Evolutionary conservation across 1,140 invertebrate species (phyloP), one percentile per base, ranked within the genome.

Genomic region (Heliconius hermathena): DNA sequence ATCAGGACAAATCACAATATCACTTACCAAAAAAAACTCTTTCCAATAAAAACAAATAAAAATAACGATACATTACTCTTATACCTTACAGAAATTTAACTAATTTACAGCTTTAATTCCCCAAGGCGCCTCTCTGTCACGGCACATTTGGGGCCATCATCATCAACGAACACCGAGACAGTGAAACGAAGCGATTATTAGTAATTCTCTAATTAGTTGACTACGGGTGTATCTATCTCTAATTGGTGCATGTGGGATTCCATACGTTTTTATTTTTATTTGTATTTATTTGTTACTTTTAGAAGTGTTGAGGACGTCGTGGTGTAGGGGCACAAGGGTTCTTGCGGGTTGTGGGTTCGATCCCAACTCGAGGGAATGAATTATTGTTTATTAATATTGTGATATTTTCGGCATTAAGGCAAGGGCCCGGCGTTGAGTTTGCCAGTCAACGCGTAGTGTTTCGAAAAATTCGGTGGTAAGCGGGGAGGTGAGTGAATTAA

Each of bases 131-230:
- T 66, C 13, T 66, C 57, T 22, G 57, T 66, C 22, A 66, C 13
- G 57, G 57, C 26, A 66, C 57, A 66, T 66, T 66, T 66, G 57
- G 11, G 0, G 57, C 22, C 22, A 66, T 29, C 57, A 66, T 66
- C 57, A 66, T 66, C 57, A 66, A 66, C 57, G 22, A 26, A 26
- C 57, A 66, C 57, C 57, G 57, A 66, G 57, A 66, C 57, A 66
- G 57, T 66, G 57, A 4, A 66, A 66, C 57, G 57, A 66, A 66
- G 57, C 57, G 57, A 66, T 66, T 66, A 66, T 8, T 29, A 26
- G 57, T 29, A 66, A 66, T 66, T 26, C 22, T 26, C 57, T 66
- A 66, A 66, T 66, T 66, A 66, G 57, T 66, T 66, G 57, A 29
- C 22, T 22, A 66, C 2, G 22, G 9, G 22, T 66, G 57, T 8